These are phyloP conservation scores for Cyrtorhinus lividipennis DNA, from an alignment of 1,140 invertebrate genomes.

Conservation along the genomic window DNA sequence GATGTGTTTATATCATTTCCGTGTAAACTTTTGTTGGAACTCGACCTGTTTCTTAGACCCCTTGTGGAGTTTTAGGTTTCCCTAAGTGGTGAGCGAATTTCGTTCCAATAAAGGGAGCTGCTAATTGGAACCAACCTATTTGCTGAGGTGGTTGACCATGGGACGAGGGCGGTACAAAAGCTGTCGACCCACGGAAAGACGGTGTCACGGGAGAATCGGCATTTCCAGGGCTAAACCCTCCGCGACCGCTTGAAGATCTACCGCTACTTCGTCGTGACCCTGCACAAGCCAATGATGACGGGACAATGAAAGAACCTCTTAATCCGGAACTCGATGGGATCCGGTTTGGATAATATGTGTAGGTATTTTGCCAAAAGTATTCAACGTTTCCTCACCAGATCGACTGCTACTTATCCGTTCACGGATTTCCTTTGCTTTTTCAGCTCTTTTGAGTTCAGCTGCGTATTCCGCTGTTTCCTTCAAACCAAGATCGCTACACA, in stretches of 20 bases:
- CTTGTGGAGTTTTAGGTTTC: no score
- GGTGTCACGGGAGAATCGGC: constrained; percentile 33
- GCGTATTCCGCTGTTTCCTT: constrained; percentile 65
- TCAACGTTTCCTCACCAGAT: no score
- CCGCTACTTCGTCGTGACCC: constrained; percentile 39
- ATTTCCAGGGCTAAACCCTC: constrained; percentile 35
- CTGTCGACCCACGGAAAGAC: constrained; percentile 26
- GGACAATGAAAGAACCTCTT: constrained; percentile 9
- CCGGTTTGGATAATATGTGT: no score
- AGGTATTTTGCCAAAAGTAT: no score
- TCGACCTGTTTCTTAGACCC: no score
- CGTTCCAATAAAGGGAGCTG: no score
- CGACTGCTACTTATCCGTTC: constrained; percentile 41
- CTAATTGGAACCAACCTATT: no score
- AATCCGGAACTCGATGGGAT: no score
- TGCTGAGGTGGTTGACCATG: constrained; percentile 21
- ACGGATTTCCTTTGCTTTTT: constrained; percentile 59
- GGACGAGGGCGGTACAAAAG: constrained; percentile 23
- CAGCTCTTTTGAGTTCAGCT: constrained; percentile 63
- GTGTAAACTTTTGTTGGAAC: no score
- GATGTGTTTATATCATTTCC: background rate
- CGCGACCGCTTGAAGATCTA: constrained; percentile 40
- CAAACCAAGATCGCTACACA: constrained; percentile 69
- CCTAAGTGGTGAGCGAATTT: no score
- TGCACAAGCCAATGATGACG: constrained; percentile 23